Base-by-base conservation (phyloP, 2,888 invertebrate genomes). In the Sepioteuthis lessoniana region DNA sequence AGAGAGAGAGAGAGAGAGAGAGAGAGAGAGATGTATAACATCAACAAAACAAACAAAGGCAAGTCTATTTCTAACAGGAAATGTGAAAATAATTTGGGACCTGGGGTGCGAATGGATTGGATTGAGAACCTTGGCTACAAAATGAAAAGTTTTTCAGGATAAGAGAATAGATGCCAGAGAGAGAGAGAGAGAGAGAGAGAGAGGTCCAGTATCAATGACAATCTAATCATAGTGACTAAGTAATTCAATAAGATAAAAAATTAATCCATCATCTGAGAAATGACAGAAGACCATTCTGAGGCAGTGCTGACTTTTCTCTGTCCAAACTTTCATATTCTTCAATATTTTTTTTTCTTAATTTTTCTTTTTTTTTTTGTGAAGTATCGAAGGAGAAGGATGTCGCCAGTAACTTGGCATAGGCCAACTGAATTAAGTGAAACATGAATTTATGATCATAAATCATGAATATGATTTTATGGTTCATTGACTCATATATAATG, bases 11-110 rank as follows among this genome's bases (percentile, higher is more conserved):
- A 60, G 60, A 60, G 60, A 60, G 60, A 60, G 28, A 76, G n/a
- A 28, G 55, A 21, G 55, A 25, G 25, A 25, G 21, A 21, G 76
- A 35, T n/a, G 76, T 35, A 76, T 10, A 35, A 76, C 1, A 76
- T 35, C n/a, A n/a, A 76, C 76, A 76, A 76, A 76, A 76, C 76
- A 76, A 76, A 76, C n/a, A 76, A 76, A 16, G n/a, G 4, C 76
- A 76, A 76, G 76, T 76, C 76, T 76, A 76, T 76, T 76, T 76
- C 76, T 76, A 76, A 76, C 76, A 76, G 76, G 76, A 76, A 76
- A 76, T 76, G 76, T 76, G n/a, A 35, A 76, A 76, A 76, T 76
- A 76, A 76, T 76, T 76, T 76, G n/a, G 76, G n/a, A 76, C 35
- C 10, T 76, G n/a, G n/a, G 19, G 19, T 13, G 35, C 3, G n/a